A percentile compares a stretch with the other conserved stretches of the same genome.
These are phyloP conservation scores for Nebria brevicollis DNA, from an alignment of 2,888 invertebrate genomes.

Conservation along the genomic window DNA sequence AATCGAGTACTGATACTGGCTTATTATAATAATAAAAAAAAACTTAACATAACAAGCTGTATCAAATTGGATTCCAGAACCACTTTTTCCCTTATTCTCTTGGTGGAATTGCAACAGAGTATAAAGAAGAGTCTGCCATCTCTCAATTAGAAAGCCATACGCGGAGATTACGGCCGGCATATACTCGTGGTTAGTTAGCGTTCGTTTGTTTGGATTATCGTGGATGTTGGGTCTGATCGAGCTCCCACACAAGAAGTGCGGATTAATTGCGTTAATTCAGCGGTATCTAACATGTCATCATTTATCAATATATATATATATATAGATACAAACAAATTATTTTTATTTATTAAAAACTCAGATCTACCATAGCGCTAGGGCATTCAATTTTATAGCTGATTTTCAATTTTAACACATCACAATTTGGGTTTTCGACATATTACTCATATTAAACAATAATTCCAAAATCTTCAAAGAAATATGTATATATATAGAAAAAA, in stretches of 20 bases:
- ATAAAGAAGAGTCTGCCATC: neutral
- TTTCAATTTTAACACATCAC: too few species aligned
- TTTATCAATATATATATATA: neutral
- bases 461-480: too few species aligned
- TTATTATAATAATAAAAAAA: too few species aligned
- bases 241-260: slow-evolving; percentile 40
- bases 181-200: slow-evolving; percentile 36
- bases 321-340: too few species aligned
- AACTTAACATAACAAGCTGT: slow-evolving; percentile 38
- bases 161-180: slow-evolving; percentile 28
- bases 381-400: too few species aligned
- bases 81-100: neutral
- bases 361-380: too few species aligned
- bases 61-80: slow-evolving; percentile 27
- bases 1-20: too few species aligned
- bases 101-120: neutral
- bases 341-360: too few species aligned
- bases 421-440: too few species aligned
- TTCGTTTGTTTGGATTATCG: slow-evolving; percentile 45
- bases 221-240: slow-evolving; percentile 30
- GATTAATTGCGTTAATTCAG: slow-evolving; percentile 37
- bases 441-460: too few species aligned
- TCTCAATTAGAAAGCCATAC: slow-evolving; percentile 43
- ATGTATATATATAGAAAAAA: too few species aligned
- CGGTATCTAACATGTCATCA: slow-evolving; percentile 12